Percentiles rank a stretch among this genome's conserved stretches.
These are phyloP conservation scores for Onychomys leucogaster DNA, from an alignment of 2,797 vertebrate genomes.

Conservation along the genomic window DNA sequence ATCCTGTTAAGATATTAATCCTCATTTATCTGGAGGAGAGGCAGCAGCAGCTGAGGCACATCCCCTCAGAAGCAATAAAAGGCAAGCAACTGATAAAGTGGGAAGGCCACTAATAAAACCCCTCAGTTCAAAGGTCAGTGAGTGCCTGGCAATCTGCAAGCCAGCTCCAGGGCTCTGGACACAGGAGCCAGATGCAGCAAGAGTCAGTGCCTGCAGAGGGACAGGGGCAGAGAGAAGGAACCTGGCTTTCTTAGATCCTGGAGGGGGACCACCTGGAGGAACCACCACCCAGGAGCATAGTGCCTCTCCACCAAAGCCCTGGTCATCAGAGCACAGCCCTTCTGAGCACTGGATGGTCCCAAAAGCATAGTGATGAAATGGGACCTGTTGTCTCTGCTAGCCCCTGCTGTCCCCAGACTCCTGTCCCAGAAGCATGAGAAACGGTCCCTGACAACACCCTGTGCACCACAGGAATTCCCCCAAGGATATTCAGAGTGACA, in stretches of 20 bases:
- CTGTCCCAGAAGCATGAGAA: background rate
- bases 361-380: too few species aligned
- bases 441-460: too few species aligned
- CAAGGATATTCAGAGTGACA: fast-evolving
- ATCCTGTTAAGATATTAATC: constrained; percentile 80
- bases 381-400: background rate
- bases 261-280: background rate
- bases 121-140: constrained; percentile 30
- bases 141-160: background rate
- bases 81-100: constrained; percentile 66
- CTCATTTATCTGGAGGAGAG: constrained; percentile 73
- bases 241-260: fast-evolving
- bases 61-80: constrained; percentile 77
- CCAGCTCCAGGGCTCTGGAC: background rate
- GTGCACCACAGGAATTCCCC: background rate
- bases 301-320: background rate
- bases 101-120: constrained; percentile 44
- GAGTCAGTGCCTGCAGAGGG: background rate
- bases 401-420: background rate
- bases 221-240: too few species aligned
- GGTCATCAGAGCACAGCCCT: background rate
- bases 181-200: background rate
- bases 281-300: fast-evolving
- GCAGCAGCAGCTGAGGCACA: constrained; percentile 72
- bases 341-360: background rate